These are phyloP conservation scores for Diplodus puntazzo DNA, from an alignment of 2,797 vertebrate species.

Conservation along the genomic window DNA sequence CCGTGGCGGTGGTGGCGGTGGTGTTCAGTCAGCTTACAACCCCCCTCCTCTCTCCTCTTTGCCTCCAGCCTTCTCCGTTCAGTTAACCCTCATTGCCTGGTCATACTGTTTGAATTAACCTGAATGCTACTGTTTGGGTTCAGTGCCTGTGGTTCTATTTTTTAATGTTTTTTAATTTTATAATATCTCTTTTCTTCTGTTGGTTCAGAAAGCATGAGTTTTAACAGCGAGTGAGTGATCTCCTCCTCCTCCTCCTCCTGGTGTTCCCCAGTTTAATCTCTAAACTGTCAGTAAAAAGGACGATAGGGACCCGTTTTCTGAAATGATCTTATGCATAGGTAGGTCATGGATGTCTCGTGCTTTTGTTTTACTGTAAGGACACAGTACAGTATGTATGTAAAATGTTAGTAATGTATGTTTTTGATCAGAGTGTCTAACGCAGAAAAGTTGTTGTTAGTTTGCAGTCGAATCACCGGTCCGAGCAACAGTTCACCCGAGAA, in stretches of 20 bases:
- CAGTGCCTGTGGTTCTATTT: conserved; percentile 75
- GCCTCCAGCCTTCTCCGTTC: conserved; percentile 76
- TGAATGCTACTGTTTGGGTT: conserved; percentile 77
- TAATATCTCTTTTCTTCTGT: conserved; percentile 40
- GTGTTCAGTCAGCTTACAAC: conserved; percentile 34
- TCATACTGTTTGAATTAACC: conserved; percentile 74
- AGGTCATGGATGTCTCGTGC: conserved; percentile 53
- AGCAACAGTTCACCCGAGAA: conserved; percentile 22
- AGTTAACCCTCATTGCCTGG: conserved; percentile 81
- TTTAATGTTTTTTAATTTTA: conserved; percentile 35
- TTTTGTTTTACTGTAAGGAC: conserved; percentile 62
- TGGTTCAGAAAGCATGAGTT: conserved; percentile 69
- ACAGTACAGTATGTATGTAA: conserved; percentile 59
- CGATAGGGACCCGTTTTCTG: conserved; percentile 50
- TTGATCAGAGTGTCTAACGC: conserved; percentile 62
- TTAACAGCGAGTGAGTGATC: conserved; percentile 51
- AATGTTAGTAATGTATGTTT: conserved; percentile 57
- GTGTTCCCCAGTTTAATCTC: conserved; percentile 39
- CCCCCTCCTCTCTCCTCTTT: conserved; percentile 8
- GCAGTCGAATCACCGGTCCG: conserved; percentile 53
- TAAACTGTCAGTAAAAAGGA: conserved; percentile 34
- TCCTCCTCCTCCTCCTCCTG: conserved; percentile 44
- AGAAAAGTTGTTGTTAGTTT: conserved; percentile 67
- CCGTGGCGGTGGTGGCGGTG: not conserved
- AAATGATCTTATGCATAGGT: conserved; percentile 41